These are phyloP conservation scores for Cotesia vestalis DNA, from an alignment of 1,140 invertebrate species.

Conservation along the genomic window DNA sequence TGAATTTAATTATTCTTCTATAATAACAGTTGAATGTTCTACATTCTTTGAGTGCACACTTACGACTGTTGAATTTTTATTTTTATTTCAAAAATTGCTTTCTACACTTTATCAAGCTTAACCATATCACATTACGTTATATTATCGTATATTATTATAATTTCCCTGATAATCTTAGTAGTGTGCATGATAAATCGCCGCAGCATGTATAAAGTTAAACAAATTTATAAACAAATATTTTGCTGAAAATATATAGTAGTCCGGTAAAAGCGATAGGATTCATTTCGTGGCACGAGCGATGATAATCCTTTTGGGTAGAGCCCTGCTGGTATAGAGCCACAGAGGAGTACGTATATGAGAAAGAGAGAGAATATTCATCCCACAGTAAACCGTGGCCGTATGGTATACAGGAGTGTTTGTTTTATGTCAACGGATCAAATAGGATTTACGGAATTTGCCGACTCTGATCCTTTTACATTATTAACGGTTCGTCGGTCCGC, in stretches of 20 bases:
- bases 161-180: too few species aligned
- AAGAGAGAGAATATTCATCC: conserved; percentile 33
- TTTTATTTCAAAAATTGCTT: too few species aligned
- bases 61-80: not conserved
- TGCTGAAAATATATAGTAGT: conserved; percentile 16
- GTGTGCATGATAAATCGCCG: too few species aligned
- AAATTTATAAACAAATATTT: conserved; percentile 22
- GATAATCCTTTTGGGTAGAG: conserved; percentile 37
- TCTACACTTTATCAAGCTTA: too few species aligned
- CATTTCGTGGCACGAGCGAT: conserved; percentile 13
- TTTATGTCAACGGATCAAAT: conserved; percentile 58
- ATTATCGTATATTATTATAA: too few species aligned
- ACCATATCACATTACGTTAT: too few species aligned
- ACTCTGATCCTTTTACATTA: conserved; percentile 38
- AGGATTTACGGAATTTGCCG: conserved; percentile 55
- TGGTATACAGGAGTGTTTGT: conserved; percentile 53
- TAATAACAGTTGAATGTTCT: too few species aligned
- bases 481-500: conserved; percentile 39
- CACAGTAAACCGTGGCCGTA: conserved; percentile 45
- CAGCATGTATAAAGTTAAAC: conserved; percentile 13
- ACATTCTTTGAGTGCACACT: not conserved
- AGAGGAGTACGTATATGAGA: not conserved
- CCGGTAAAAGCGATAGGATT: conserved; percentile 24
- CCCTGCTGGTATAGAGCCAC: conserved; percentile 29
- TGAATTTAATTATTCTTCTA: not conserved